Conservation (phyloP, 2,888 invertebrate species). For the Cheilosia impressa region DNA sequence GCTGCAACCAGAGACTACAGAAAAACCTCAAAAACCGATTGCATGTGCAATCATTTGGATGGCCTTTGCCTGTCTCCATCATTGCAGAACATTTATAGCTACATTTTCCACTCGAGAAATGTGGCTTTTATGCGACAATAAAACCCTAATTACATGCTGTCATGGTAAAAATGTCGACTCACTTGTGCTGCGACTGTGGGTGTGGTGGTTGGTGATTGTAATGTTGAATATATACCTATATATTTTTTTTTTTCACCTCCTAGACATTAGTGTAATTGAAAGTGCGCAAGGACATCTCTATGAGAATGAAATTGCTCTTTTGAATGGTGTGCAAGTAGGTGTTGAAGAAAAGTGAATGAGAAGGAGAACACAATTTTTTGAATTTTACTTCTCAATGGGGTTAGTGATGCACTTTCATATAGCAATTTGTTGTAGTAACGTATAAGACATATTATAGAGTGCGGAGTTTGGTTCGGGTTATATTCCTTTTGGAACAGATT, state of each 20-base stretch:
- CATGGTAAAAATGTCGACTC: constrained; percentile 31
- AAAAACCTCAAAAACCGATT: constrained; percentile 26
- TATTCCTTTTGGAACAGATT: no score
- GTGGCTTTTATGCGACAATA: constrained; percentile 49
- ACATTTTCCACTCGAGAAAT: background rate
- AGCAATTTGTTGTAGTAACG: no score
- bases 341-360: background rate
- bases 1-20: background rate
- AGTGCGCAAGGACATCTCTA: constrained; percentile 56
- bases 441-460: no score
- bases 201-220: background rate
- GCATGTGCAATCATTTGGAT: constrained; percentile 46
- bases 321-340: constrained; percentile 5
- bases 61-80: background rate
- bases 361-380: no score
- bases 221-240: background rate
- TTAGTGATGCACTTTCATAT: no score
- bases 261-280: constrained; percentile 47
- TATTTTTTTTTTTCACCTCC: background rate
- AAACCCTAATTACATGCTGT: constrained; percentile 43
- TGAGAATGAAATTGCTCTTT: constrained; percentile 31
- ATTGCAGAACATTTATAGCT: background rate
- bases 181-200: constrained; percentile 7
- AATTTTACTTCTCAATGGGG: no score
- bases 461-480: no score